A percentile compares a stretch with the other conserved stretches of the same genome.
These are phyloP conservation scores for Morone saxatilis DNA, from an alignment of 2,113 vertebrate genomes.

Conservation along the genomic window DNA sequence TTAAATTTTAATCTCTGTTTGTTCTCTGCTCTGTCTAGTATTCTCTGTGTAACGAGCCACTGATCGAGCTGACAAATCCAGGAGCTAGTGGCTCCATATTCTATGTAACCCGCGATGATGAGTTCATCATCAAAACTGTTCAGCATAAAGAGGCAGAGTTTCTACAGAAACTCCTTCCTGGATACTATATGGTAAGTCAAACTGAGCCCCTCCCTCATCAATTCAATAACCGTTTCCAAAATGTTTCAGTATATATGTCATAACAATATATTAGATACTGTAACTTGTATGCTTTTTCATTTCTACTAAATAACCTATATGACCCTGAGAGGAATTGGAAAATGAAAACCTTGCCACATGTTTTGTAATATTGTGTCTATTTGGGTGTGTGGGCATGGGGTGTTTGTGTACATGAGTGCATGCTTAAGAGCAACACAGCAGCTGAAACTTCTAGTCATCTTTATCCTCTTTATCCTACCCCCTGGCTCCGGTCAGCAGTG, in stretches of 20 bases:
- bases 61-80: conserved; percentile 97
- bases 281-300: neutral
- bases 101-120: conserved; percentile 97
- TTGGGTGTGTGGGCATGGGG: neutral
- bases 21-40: conserved; percentile 84
- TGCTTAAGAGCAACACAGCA: conserved; percentile 18
- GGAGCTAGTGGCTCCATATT: conserved; percentile 98
- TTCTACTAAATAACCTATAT: neutral
- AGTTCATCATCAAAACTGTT: conserved; percentile 99
- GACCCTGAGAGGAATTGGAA: neutral
- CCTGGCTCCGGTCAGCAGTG: conserved; percentile 42
- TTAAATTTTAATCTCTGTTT: conserved; percentile 3
- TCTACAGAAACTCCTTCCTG: conserved; percentile 98
- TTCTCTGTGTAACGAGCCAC: conserved; percentile 94
- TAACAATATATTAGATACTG: neutral
- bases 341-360: neutral
- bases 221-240: neutral
- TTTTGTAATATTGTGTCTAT: conserved; percentile 7
- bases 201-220: neutral
- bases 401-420: conserved; percentile 38
- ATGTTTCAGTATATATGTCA: neutral
- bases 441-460: conserved; percentile 46
- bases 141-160: conserved; percentile 98
- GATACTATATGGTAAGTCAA: conserved; percentile 95
- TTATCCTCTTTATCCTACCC: conserved; percentile 66